Base-by-base conservation (phyloP, 2,888 invertebrate genomes). In the Atrina japonica region DNA sequence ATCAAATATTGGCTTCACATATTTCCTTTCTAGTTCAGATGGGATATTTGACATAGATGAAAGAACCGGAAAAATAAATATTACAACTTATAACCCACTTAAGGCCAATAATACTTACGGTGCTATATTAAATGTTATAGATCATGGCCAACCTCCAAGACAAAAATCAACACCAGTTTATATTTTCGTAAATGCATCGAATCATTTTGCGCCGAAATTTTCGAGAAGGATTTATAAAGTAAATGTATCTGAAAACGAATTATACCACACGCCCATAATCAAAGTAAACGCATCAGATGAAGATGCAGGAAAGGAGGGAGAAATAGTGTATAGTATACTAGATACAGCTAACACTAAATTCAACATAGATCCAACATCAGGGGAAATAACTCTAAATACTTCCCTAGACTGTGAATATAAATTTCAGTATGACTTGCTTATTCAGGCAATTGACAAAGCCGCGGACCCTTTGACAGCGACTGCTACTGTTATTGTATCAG, bases 111-210 rank as follows among this genome's bases (percentile, higher is more conserved):
- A 35, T 3, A 61, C 53, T 0, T 70, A 70, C 41, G 66, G 40
- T 29, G 41, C 65, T 2, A 29, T 18, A 2, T 40, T 70, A 11
- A 35, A 49, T 45, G 65, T 66, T 0, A 41, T 58, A n/a, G 70
- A 70, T 14, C 60, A 70, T 29, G 70, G 70, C 6, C 45, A 35
- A 11, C 70, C 70, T 5, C 70, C 70, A 29, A 41, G 23, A 16
- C 41, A 40, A 21, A 60, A 16, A n/a, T 27, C 56, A 1, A 41
- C 45, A 14, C n/a, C 18, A 18, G 11, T 70, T 16, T 23, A 40
- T 35, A 40, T 70, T 30, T 47, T 59, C 23, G 60, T 70, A 18
- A 60, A 60, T 53, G 64, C 65, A 7, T 35, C 64, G 23, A 70
- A 70, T 60, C 65, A 66, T 35, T 41, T 41, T n/a, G 11, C 30